Evolutionary conservation across 2,888 invertebrate species (phyloP), one percentile per base, ranked within the genome.

Genomic region (Tipula confusa): DNA sequence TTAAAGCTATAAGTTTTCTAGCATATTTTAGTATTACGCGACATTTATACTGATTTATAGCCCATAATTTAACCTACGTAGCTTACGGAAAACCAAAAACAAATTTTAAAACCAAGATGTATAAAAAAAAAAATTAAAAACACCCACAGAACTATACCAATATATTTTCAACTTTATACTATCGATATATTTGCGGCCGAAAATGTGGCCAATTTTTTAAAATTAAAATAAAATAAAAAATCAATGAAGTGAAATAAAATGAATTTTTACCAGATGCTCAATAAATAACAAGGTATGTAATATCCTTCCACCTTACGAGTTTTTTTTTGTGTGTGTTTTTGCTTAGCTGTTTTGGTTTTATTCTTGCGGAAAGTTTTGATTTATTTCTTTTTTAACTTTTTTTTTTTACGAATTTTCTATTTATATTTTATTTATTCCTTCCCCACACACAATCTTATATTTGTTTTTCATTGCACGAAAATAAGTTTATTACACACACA

Each of bases 201-300:
- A 43, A 64, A 64, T 64, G 64, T 64, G 64, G 64, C 64, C 64
- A 64, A 64, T 24, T 64, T 64, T n/a, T 64, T 64, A 24, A 64
- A 64, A 64, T 64, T 64, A 64, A 64, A 64, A 64, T 64, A 64
- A 64, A 64, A 64, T 64, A 64, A 64, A 24, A 64, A 64, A 64
- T 64, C 64, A 64, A 64, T 64, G 64, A 64, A 64, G 24, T 64
- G 64, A 64, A 64, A 64, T 64, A 64, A 64, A 64, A 64, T 64
- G 64, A 64, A 64, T 64, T 64, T 64, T 64, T 64, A 64, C 64
- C 64, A 64, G 64, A 64, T 64, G 64, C 64, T 64, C 64, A 64
- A 64, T 64, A 64, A 64, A 64, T 64, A 64, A 64, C 64, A 24
- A 64, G 24, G 64, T 64, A 64, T 24, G 64, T 64, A 64, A 24